Percentiles rank a stretch among this genome's conserved stretches.
Evolutionary conservation across 2,888 invertebrate species (phyloP).

Genomic region (Leptogaster cylindrica): DNA sequence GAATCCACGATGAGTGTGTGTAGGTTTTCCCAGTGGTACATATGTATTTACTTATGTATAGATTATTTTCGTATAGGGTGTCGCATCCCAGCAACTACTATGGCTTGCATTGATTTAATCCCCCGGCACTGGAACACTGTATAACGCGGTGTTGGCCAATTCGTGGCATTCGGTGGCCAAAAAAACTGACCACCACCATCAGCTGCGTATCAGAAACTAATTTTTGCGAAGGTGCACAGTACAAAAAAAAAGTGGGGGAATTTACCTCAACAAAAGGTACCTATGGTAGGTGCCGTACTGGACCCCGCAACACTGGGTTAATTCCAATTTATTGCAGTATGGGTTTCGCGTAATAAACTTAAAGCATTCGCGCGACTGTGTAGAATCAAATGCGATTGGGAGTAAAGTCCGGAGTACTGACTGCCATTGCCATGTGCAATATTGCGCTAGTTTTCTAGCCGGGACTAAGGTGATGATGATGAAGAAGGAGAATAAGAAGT

Average conservation of each 20-base stretch:
- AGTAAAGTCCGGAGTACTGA: constrained; percentile 14
- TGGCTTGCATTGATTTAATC: constrained; percentile 37
- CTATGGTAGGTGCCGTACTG: constrained; percentile 34
- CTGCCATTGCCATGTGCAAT: constrained; percentile 6
- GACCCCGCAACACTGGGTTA: constrained; percentile 11
- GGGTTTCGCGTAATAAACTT: neutral
- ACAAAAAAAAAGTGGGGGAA: constrained; percentile 12
- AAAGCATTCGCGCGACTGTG: neutral
- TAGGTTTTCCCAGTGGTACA: no score
- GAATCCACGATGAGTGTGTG: neutral
- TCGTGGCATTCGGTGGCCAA: constrained; percentile 13
- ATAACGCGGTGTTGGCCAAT: constrained; percentile 10
- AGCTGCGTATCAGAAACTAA: constrained; percentile 12
- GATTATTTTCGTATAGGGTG: neutral
- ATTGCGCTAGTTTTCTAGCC: constrained; percentile 13
- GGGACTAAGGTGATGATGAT: no score
- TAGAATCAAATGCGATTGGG: constrained; percentile 9
- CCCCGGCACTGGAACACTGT: constrained; percentile 15
- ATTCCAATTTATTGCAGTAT: neutral
- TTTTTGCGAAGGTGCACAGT: no score
- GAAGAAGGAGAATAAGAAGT: no score
- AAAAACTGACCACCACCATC: no score
- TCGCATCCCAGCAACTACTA: constrained; percentile 28
- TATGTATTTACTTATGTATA: neutral
- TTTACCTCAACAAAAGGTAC: constrained; percentile 23